Percentiles rank a stretch among this genome's conserved stretches.
Conservation (phyloP, 1,140 invertebrate species). For the Gerris buenoi region DNA sequence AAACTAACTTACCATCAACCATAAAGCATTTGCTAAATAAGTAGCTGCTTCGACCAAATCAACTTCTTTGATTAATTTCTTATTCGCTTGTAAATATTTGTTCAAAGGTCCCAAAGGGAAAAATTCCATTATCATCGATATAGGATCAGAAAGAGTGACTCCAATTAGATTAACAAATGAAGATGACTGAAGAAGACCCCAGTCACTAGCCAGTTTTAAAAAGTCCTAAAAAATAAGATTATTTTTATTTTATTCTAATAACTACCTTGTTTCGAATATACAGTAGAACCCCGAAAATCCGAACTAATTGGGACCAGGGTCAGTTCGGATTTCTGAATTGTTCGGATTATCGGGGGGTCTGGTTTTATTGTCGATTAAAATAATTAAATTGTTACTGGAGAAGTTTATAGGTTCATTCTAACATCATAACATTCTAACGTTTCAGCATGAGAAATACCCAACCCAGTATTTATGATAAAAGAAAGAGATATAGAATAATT, state of each 20-base stretch:
- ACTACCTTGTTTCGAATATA: too few relatives aligned
- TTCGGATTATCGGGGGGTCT: too few relatives aligned
- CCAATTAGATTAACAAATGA: constrained; percentile 58
- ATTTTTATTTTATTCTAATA: constrained; percentile 8
- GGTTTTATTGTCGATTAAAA: too few relatives aligned
- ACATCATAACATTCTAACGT: too few relatives aligned
- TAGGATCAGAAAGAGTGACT: constrained; percentile 50
- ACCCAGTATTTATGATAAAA: neutral
- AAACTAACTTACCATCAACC: constrained; percentile 44
- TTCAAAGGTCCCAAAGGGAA: constrained; percentile 61
- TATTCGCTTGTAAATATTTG: constrained; percentile 44
- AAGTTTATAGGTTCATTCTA: too few relatives aligned
- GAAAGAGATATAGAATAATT: too few relatives aligned
- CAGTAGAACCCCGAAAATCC: too few relatives aligned
- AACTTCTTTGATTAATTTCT: constrained; percentile 40
- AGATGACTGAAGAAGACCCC: constrained; percentile 55
- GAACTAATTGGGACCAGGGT: too few relatives aligned
- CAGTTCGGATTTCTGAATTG: too few relatives aligned
- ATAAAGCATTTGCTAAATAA: constrained; percentile 59
- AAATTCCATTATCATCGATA: constrained; percentile 69
- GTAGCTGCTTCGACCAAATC: constrained; percentile 64
- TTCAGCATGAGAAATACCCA: too few relatives aligned
- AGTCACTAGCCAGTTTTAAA: constrained; percentile 52
- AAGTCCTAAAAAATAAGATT: constrained; percentile 45
- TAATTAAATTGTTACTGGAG: too few relatives aligned